Evolutionary conservation across 2,113 vertebrate genomes (phyloP).

Genomic region (Hippoglossus stenolepis): DNA sequence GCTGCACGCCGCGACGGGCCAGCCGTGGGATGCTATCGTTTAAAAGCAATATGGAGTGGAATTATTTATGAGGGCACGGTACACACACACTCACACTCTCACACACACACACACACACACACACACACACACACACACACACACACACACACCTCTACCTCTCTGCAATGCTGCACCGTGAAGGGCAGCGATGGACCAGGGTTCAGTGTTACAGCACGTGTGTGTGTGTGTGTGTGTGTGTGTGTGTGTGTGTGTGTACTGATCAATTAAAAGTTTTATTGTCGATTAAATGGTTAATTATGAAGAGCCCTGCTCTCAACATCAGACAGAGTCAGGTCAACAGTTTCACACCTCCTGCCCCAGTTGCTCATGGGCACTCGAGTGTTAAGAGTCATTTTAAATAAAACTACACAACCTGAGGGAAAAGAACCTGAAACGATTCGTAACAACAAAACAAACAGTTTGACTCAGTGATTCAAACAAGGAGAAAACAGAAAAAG

Average conservation of each 20-base stretch:
- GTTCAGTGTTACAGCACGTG: constrained; percentile 25
- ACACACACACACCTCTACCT: constrained; percentile 20
- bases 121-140: constrained; percentile 17
- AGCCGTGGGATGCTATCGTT: constrained; percentile 74
- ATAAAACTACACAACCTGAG: not conserved
- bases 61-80: constrained; percentile 72
- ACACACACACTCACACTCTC: constrained; percentile 15
- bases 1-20: constrained; percentile 50
- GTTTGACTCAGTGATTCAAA: not conserved
- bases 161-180: constrained; percentile 58
- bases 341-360: not conserved
- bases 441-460: not conserved
- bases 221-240: constrained; percentile 19
- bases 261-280: no score
- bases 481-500: not conserved
- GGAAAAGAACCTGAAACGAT: not conserved
- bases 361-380: not conserved
- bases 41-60: constrained; percentile 78
- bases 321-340: not conserved
- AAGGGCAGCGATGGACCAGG: constrained; percentile 55
- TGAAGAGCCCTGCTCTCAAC: no score
- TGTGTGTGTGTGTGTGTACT: constrained; percentile 17
- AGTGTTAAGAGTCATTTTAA: not conserved
- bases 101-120: constrained; percentile 24
- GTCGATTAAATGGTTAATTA: no score